phyloP scores from a whole-genome alignment of 2,797 vertebrate species.

The Microhierax caerulescens region DNA sequence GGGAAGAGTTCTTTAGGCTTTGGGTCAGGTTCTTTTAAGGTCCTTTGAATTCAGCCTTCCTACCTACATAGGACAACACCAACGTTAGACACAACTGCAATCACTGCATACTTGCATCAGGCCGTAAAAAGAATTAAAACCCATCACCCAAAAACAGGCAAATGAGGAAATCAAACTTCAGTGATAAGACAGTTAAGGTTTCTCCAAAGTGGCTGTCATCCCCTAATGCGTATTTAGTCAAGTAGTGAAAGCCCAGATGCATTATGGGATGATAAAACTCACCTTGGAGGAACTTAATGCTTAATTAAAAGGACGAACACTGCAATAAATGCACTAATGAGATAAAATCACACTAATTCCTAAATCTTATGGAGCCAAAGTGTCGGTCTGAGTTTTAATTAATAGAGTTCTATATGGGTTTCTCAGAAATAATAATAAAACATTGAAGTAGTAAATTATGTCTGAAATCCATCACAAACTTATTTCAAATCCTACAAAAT shows the following conservation, averaged over 20 bases:
- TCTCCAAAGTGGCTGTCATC: constrained; percentile 23
- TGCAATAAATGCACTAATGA: constrained; percentile 56
- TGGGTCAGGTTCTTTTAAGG: background rate
- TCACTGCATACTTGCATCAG: background rate
- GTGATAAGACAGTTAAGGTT: background rate
- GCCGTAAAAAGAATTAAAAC: background rate
- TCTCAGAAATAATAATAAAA: constrained; percentile 73
- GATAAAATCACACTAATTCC: constrained; percentile 63
- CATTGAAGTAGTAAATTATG: constrained; percentile 48
- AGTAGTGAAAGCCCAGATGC: constrained; percentile 16
- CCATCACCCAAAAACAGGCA: background rate
- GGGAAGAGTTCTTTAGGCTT: background rate
- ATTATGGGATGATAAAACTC: constrained; percentile 63
- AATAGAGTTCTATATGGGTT: constrained; percentile 65
- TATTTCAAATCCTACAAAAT: background rate
- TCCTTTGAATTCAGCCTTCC: background rate
- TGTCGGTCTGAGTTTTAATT: constrained; percentile 71
- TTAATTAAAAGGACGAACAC: constrained; percentile 58
- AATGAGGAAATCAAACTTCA: background rate
- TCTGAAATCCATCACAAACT: background rate
- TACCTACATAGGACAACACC: fast-evolving
- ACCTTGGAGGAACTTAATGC: constrained; percentile 56
- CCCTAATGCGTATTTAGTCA: constrained; percentile 34
- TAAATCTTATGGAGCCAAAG: constrained; percentile 55
- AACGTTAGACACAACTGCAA: background rate